phyloP scores from a whole-genome alignment of 1,140 invertebrate species.

The Drosophila lacertosa region DNA sequence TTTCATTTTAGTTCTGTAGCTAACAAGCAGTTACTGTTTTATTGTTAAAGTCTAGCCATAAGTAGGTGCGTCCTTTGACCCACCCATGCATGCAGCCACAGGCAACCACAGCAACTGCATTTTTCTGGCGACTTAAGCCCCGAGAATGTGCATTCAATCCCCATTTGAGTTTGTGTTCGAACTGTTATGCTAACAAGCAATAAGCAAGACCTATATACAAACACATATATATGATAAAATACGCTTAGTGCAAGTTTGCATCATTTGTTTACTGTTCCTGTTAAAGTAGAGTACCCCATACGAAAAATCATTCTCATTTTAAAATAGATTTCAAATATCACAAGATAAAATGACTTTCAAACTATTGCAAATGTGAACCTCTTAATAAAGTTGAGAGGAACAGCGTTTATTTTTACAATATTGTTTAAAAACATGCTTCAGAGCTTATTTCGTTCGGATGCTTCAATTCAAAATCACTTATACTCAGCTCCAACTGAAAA shows the following conservation, averaged over 20 bases:
- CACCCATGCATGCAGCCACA: slow-evolving; percentile 50
- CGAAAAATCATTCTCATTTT: background rate
- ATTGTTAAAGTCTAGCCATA: slow-evolving; percentile 15
- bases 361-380: too few relatives aligned
- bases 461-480: slow-evolving; percentile 28
- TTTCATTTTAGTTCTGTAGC: slow-evolving; percentile 38
- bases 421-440: background rate
- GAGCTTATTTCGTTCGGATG: slow-evolving; percentile 1
- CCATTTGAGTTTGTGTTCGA: slow-evolving; percentile 5
- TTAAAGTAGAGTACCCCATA: background rate
- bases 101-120: slow-evolving; percentile 27
- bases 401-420: background rate
- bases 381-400: too few relatives aligned
- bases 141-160: slow-evolving; percentile 7
- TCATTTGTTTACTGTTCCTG: background rate
- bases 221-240: too few relatives aligned
- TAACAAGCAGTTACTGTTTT: slow-evolving; percentile 39
- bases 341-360: too few relatives aligned
- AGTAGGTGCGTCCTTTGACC: slow-evolving; percentile 46
- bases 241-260: background rate
- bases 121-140: slow-evolving; percentile 1
- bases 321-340: background rate
- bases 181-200: slow-evolving; percentile 7
- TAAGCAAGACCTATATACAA: background rate
- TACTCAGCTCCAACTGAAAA: slow-evolving; percentile 1